phyloP scores from a whole-genome alignment of 2,888 invertebrate genomes.

The Drosophila fungiperda region DNA sequence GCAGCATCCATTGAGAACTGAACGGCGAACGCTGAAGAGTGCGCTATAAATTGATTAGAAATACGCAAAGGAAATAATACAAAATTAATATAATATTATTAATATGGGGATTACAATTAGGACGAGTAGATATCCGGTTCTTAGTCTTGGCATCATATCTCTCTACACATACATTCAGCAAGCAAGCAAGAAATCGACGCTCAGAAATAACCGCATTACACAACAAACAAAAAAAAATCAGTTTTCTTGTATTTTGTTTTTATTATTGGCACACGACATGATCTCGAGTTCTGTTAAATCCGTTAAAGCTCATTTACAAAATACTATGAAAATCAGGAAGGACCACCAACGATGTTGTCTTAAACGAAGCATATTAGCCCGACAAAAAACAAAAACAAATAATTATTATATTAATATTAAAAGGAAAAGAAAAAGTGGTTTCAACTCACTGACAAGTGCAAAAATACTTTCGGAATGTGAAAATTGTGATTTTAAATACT shows the following conservation, averaged over 20 bases:
- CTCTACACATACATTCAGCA: slow-evolving; percentile 22
- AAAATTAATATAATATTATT: slow-evolving; percentile 9
- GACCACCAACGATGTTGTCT: slow-evolving; percentile 29
- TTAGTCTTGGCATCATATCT: slow-evolving; percentile 44
- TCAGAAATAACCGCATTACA: slow-evolving; percentile 42
- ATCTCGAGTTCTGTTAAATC: slow-evolving; percentile 72
- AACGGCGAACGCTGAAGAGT: slow-evolving; percentile 37
- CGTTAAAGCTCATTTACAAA: slow-evolving; percentile 48
- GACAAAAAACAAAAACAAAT: slow-evolving; percentile 12
- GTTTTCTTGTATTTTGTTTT: slow-evolving; percentile 22
- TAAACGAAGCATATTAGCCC: slow-evolving; percentile 46
- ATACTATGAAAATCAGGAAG: slow-evolving; percentile 56
- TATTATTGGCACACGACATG: slow-evolving; percentile 69
- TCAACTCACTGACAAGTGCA: slow-evolving; percentile 55
- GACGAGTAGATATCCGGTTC: slow-evolving; percentile 18
- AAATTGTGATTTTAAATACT: slow-evolving; percentile 69
- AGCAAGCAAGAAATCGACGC: slow-evolving; percentile 45
- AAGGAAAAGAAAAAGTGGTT: slow-evolving; percentile 35
- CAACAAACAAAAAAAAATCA: slow-evolving; percentile 12
- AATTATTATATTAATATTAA: not conserved
- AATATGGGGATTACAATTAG: slow-evolving; percentile 17
- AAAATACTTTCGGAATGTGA: slow-evolving; percentile 57
- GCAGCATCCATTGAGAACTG: slow-evolving; percentile 73
- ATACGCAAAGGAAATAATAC: slow-evolving; percentile 1
- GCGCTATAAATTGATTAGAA: slow-evolving; percentile 32